Evolutionary conservation across 2,797 vertebrate genomes (phyloP), one percentile per base, ranked within the genome.

Genomic region (Gymnocypris eckloni): DNA sequence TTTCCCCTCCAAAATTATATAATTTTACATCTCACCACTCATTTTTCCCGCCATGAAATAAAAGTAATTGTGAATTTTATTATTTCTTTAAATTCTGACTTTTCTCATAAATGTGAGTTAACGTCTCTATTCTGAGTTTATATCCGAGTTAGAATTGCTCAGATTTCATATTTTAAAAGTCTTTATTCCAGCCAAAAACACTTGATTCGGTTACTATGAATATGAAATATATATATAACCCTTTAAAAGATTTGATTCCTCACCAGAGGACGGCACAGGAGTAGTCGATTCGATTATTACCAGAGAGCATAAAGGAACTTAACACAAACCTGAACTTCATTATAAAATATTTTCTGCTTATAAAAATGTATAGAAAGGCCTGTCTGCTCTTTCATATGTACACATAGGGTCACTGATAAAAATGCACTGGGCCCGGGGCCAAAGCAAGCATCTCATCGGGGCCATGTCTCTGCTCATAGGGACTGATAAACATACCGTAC

Each of bases 191-290:
- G 5, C 12, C 13, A 8, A 2, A 72, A 48, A 25, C 3, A 28
- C 71, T 45, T 4, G 3, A 43, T 71, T 43, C 0, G 12, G 41
- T 45, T 4, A 45, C 41, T 72, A 13, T 72, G 72, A 52, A 9
- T 15, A 50, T 20, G 2, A 0, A 37, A 52, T 4, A 22, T 54
- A 37, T 6, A 52, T 6, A 52, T 37, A n/a, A 4, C 6, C 39
- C 50, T 75, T 75, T 52, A 54, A 56, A 56, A 77, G 73, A 39
- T 54, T 54, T 1, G 28, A 8, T 15, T 39, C 10, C 5, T 77
- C 50, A n/a, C 0, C 18, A 22, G 10, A 20, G 2, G 1, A 50
- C 0, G 1, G 45, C n/a, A 50, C 1, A 0, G 4, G 28, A 28
- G 11, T 9, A 25, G 56, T 25, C 11, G 18, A 52, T 75, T 75